Evolutionary conservation across 2,113 vertebrate genomes (phyloP).

Genomic region (Cephalopholis sonnerati): DNA sequence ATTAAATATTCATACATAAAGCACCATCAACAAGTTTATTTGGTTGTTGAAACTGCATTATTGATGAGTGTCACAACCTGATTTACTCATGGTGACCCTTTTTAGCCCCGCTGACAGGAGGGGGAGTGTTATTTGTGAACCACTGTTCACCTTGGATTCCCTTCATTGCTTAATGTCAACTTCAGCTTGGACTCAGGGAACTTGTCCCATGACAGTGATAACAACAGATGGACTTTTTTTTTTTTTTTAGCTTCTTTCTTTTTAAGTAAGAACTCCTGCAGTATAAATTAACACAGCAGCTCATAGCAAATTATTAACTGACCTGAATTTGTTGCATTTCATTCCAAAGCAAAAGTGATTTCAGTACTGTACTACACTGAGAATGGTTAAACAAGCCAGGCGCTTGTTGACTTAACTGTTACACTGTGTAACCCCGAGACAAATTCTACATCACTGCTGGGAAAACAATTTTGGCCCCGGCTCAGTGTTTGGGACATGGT

Average conservation of each 20-base stretch:
- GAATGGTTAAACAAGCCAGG: conserved; percentile 24
- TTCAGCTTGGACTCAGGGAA: neutral
- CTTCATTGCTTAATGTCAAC: conserved; percentile 41
- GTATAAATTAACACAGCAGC: neutral
- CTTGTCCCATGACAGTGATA: neutral
- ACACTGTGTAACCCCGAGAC: conserved; percentile 49
- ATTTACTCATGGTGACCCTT: conserved; percentile 9
- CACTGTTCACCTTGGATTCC: conserved; percentile 45
- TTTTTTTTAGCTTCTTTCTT: neutral
- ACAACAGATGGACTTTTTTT: conserved; percentile 1
- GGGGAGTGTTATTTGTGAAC: conserved; percentile 37
- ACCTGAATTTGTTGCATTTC: neutral
- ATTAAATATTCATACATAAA: neutral
- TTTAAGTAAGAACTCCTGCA: neutral
- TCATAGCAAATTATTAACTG: neutral
- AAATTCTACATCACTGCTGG: conserved; percentile 36
- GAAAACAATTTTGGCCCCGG: conserved; percentile 54
- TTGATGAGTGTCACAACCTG: neutral
- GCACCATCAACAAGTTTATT: neutral
- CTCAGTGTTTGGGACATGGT: conserved; percentile 33
- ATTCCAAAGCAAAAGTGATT: neutral
- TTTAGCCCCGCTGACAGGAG: conserved; percentile 28
- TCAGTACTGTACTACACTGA: neutral
- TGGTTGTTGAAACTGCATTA: neutral
- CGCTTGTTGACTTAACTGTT: conserved; percentile 65